Base-by-base conservation (phyloP, 64 coral and sea anemone genomes). In the Orbicella faveolata region DNA sequence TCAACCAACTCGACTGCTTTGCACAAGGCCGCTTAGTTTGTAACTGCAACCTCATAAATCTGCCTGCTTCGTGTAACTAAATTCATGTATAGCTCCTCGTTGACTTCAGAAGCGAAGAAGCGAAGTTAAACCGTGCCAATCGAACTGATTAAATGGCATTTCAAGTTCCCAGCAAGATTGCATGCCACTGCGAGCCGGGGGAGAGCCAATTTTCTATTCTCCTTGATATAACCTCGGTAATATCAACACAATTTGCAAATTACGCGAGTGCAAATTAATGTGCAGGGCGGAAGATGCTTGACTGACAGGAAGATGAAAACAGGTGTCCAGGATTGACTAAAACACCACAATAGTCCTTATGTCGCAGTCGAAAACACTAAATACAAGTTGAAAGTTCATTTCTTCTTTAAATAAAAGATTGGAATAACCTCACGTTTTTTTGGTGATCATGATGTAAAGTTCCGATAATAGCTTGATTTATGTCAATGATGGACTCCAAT, bases 191-290 rank as follows among this genome's bases (percentile, higher is more conserved):
- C 21, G 25, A 70, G 11, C 19, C 16, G 18, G 41, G 9, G 23
- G 11, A 11, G 18, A 68, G 63, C 81, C 16, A 34, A 83, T 21
- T 33, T 44, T 41, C 9, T n/a, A 36, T 68, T 48, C 63, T 15
- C 36, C 61, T 68, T 69, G 34, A 39, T 44, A 67, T 25, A 48
- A 78, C 23, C 10, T 7, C 23, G 9, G 51, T 41, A 83, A 83
- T 68, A 83, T 68, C 81, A 21, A 37, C 34, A 1, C 41, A 67
- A 83, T 83, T 83, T 83, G 81, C 81, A 83, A 66, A 83, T 68
- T 48, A 70, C 67, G 25, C 23, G 4, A 13, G 55, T 59, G 55
- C 55, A 34, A 80, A 80, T 80, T 61, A 74, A 80, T 35, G 30
- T 63, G 19, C 25, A 23, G 25, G 36, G 16, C 81, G 34, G 61